A percentile compares a stretch with the other conserved stretches of the same genome.
phyloP scores from a whole-genome alignment of 2,113 vertebrate species.

The Romanogobio albipinnatus region DNA sequence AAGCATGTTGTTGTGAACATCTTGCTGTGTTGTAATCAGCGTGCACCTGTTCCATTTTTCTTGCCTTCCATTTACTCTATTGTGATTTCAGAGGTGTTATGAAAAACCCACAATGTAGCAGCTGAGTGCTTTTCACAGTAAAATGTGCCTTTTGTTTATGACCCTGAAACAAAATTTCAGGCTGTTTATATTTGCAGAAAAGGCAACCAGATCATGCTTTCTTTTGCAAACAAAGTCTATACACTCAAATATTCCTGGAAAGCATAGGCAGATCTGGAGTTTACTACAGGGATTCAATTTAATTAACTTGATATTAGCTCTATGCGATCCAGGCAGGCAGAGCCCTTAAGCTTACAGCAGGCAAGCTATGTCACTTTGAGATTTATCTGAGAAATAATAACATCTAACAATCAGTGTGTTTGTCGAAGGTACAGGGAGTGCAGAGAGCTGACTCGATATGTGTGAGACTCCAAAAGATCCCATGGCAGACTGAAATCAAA shows the following conservation, averaged over 20 bases:
- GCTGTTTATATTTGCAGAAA: neutral
- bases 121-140: constrained; percentile 34
- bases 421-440: neutral
- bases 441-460: neutral
- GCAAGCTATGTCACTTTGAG: neutral
- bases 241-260: neutral
- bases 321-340: neutral
- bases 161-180: neutral
- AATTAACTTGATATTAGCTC: neutral
- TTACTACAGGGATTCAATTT: neutral
- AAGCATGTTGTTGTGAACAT: neutral
- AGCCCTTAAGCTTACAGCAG: constrained; percentile 5
- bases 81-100: constrained; percentile 24
- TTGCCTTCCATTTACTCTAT: constrained; percentile 9
- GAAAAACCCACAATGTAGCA: constrained; percentile 13
- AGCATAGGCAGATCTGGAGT: neutral
- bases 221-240: constrained; percentile 9
- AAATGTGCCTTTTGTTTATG: neutral
- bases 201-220: neutral
- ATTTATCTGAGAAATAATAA: constrained; percentile 7
- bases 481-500: neutral
- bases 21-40: constrained; percentile 4
- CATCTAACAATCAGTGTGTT: neutral
- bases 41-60: constrained; percentile 5
- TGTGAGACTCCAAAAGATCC: neutral